A percentile compares a stretch with the other conserved stretches of the same genome.
phyloP scores from a whole-genome alignment of 2,888 invertebrate genomes.

The Gisinianus flammeolus region DNA sequence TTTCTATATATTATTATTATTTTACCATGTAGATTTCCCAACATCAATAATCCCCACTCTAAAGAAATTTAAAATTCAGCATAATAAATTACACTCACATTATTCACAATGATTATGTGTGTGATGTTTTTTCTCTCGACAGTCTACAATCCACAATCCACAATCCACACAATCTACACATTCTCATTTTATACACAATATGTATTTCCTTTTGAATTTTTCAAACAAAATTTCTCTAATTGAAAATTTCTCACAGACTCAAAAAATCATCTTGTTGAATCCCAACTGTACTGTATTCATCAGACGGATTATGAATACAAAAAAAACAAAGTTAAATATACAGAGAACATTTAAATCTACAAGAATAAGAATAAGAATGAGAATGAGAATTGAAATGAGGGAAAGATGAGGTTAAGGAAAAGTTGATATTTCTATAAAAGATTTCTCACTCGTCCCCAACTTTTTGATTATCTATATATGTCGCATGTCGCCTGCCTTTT shows the following conservation, averaged over 20 bases:
- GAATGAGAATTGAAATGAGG: background rate
- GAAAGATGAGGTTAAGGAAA: conserved; percentile 8
- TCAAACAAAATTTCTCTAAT: conserved; percentile 20
- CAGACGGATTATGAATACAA: no score
- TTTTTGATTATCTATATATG: no score
- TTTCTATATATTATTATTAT: conserved; percentile 8
- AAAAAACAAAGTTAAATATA: no score
- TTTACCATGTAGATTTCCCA: background rate
- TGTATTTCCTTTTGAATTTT: no score
- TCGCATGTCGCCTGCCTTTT: no score
- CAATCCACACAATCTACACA: no score
- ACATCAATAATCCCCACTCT: background rate
- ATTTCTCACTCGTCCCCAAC: conserved; percentile 24
- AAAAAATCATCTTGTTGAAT: background rate
- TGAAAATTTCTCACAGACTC: conserved; percentile 6
- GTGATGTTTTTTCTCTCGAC: no score
- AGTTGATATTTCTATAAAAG: background rate
- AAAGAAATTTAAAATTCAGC: conserved; percentile 28
- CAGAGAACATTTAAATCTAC: no score
- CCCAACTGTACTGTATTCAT: background rate
- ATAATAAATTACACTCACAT: conserved; percentile 30
- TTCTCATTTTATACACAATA: no score
- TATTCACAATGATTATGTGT: conserved; percentile 1
- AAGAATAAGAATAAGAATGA: background rate
- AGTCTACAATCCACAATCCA: no score